phyloP scores from a whole-genome alignment of 2,888 invertebrate species.

The Odontomyia ornata region DNA sequence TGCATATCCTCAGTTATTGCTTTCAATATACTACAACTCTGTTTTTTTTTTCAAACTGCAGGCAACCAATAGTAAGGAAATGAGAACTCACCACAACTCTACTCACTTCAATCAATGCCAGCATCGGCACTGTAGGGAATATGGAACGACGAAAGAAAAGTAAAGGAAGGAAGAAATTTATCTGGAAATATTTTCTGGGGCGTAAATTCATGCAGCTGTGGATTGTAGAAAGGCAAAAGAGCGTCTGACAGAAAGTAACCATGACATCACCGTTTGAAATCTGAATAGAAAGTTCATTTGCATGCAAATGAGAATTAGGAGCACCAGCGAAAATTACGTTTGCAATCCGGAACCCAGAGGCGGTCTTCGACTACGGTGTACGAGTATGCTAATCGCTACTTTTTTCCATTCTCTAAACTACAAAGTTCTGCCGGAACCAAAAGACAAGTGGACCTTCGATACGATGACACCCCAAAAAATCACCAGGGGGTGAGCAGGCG shows the following conservation, averaged over 20 bases:
- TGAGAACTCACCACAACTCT: no score
- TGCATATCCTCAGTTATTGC: no score
- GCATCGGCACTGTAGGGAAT: no score
- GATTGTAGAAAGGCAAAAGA: conserved; percentile 21
- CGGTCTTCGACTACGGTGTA: conserved; percentile 40
- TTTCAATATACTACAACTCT: no score
- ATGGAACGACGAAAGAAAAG: no score
- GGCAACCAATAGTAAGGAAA: no score
- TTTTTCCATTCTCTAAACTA: no score
- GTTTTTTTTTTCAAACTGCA: no score
- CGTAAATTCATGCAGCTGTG: conserved; percentile 36
- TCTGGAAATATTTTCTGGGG: conserved; percentile 31
- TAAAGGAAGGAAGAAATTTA: conserved; percentile 22
- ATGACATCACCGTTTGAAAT: conserved; percentile 47
- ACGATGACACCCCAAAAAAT: not conserved
- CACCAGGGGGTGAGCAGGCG: no score
- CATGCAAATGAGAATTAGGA: conserved; percentile 50
- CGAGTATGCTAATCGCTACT: conserved; percentile 47
- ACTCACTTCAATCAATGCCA: no score
- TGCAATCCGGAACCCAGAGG: conserved; percentile 28
- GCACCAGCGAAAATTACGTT: conserved; percentile 48
- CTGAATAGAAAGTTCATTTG: conserved; percentile 49
- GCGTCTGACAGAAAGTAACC: conserved; percentile 35
- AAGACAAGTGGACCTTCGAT: not conserved
- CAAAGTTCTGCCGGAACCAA: not conserved